Evolutionary conservation across 2,113 vertebrate species (phyloP), one percentile per base, ranked within the genome.

Genomic region (Dicerorhinus sumatrensis): DNA sequence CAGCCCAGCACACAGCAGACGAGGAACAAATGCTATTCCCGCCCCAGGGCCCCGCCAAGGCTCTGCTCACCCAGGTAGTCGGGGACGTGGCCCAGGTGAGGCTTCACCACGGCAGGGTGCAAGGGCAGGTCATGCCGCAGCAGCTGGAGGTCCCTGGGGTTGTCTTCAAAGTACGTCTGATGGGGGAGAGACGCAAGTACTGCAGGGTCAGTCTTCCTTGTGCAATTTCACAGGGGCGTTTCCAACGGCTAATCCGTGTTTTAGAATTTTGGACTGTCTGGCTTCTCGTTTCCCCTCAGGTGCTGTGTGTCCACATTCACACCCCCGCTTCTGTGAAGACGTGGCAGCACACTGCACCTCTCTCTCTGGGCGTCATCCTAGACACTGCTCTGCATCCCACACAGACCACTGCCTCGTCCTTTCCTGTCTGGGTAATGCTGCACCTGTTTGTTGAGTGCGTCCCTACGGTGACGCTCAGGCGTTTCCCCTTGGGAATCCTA

Each of bases 51-150:
- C 46, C 58, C 36, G 25, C 16, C 39, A 14, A 42, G 42, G 56
- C 6, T 14, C 23, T 7, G 25, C 99, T 95, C 98, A 99, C 99
- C 97, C 69, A 99, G 98, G 97, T 99, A 99, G 0, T 99, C 99
- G 0, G 99, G 99, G 0, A 99, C 98, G 0, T 99, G 99, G 95
- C 98, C 99, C 96, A 99, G 97, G 97, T 99, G 99, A 0, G 99
- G 99, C 65, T 99, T 99, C 81, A 99, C 93, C 17, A 99, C 98
- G 0, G 99, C 99, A 0, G 99, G 99, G 81, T 99, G 99, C 62
- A 99, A 98, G 23, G 99, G 99, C 90, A 99, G 99, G 97, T 99
- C 99, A 0, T 99, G 99, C 27, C 99, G 98, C 65, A 99, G 99
- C 16, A 99, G 98, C 81, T 99, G 98, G 58, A 99, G 98, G 73